Evolutionary conservation across 2,797 vertebrate species (phyloP).

Genomic region (Enoplosus armatus): DNA sequence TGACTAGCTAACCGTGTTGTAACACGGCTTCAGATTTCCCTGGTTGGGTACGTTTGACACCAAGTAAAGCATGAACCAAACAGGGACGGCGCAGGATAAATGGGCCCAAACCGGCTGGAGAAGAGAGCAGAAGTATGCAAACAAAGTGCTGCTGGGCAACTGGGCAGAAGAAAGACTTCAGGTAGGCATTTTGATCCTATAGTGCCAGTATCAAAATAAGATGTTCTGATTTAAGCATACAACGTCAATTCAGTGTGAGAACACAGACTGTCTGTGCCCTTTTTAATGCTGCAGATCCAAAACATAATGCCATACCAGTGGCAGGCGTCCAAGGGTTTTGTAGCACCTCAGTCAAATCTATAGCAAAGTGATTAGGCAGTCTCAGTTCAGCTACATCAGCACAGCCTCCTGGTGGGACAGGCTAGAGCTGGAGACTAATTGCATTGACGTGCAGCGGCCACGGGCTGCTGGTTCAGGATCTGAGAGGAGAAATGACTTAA

Average conservation of each 20-base stretch:
- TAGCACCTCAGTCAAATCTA: conserved; percentile 73
- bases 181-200: conserved; percentile 66
- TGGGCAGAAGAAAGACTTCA: conserved; percentile 85
- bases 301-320: conserved; percentile 40
- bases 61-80: conserved; percentile 50
- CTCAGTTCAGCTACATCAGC: conserved; percentile 75
- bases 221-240: neutral
- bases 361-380: conserved; percentile 78
- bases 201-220: neutral
- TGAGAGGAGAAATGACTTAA: conserved; percentile 70
- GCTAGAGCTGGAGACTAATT: conserved; percentile 74
- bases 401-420: conserved; percentile 64
- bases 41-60: conserved; percentile 27
- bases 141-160: conserved; percentile 84
- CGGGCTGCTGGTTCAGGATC: conserved; percentile 67
- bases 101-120: conserved; percentile 81
- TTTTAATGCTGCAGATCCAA: conserved; percentile 37
- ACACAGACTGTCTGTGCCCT: neutral
- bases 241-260: conserved; percentile 25
- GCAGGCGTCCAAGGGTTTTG: conserved; percentile 49
- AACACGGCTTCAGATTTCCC: conserved; percentile 26
- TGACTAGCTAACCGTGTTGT: conserved; percentile 36
- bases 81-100: conserved; percentile 61
- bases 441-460: conserved; percentile 64
- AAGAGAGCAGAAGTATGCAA: conserved; percentile 80